Evolutionary conservation across 1,140 invertebrate species (phyloP).

Genomic region (Pseudomyrmex concolor): DNA sequence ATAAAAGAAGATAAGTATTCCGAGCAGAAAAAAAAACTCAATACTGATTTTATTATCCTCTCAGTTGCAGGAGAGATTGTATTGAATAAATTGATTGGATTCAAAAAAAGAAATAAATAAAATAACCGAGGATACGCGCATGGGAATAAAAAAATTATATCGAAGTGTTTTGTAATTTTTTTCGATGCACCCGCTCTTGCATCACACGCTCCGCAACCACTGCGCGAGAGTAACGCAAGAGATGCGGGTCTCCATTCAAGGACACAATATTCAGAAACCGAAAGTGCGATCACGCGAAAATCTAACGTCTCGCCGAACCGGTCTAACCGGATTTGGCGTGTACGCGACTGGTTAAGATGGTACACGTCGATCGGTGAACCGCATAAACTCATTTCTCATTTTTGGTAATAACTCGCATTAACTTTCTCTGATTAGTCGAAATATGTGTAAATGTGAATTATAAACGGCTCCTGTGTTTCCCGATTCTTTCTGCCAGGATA

Average conservation of each 20-base stretch:
- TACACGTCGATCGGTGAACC: conserved; percentile 77
- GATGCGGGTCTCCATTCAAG: conserved; percentile 80
- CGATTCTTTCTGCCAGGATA: too few species aligned
- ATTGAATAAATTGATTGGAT: too few species aligned
- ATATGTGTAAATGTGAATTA: conserved; percentile 1
- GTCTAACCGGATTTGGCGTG: conserved; percentile 84
- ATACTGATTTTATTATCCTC: too few species aligned
- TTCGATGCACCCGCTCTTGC: conserved; percentile 71
- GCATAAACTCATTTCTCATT: conserved; percentile 82
- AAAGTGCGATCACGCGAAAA: conserved; percentile 86
- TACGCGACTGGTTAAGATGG: conserved; percentile 68
- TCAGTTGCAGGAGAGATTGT: too few species aligned
- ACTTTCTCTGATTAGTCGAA: conserved; percentile 22
- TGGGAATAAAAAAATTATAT: background rate
- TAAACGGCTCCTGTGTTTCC: too few species aligned
- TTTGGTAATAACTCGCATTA: conserved; percentile 78
- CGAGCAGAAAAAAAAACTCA: too few species aligned
- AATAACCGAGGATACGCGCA: too few species aligned
- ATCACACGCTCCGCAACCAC: conserved; percentile 54
- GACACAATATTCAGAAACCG: conserved; percentile 85
- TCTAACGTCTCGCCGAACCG: conserved; percentile 85
- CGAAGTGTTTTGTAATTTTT: conserved; percentile 47
- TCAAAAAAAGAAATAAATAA: too few species aligned
- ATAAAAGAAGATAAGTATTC: too few species aligned
- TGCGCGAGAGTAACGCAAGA: conserved; percentile 58